Conservation (phyloP, 1,140 invertebrate species). For the Heliconius melpomene region DNA sequence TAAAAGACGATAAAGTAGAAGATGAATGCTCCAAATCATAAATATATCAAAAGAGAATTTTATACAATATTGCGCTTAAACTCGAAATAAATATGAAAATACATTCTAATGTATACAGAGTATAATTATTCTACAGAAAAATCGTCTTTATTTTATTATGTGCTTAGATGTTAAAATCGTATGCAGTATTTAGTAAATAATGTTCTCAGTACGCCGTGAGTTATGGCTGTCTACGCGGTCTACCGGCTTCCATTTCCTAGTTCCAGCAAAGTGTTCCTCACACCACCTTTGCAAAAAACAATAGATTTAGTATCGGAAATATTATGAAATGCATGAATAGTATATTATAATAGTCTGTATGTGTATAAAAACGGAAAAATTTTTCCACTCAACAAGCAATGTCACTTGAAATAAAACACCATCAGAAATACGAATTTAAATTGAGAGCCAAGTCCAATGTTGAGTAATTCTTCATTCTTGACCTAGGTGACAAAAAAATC, state of each 20-base stretch:
- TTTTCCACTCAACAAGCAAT: background rate
- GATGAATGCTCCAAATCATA: slow-evolving; percentile 17
- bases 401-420: too few relatives aligned
- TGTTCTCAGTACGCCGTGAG: slow-evolving; percentile 38
- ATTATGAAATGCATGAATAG: slow-evolving; percentile 13
- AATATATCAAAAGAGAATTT: slow-evolving; percentile 34
- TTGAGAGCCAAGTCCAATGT: too few relatives aligned
- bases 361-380: background rate
- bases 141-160: background rate
- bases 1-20: slow-evolving; percentile 8
- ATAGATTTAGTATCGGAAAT: slow-evolving; percentile 36
- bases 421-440: too few relatives aligned
- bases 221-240: slow-evolving; percentile 48
- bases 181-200: slow-evolving; percentile 39
- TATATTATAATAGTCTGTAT: background rate
- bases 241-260: slow-evolving; percentile 50
- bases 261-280: slow-evolving; percentile 48
- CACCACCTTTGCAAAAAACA: slow-evolving; percentile 46
- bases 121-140: slow-evolving; percentile 5
- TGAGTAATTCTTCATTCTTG: too few relatives aligned
- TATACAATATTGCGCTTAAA: slow-evolving; percentile 34
- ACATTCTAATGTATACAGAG: background rate
- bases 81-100: slow-evolving; percentile 39
- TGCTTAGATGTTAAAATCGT: slow-evolving; percentile 34
- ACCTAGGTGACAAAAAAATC: too few relatives aligned